Evolutionary conservation across 2,113 vertebrate species (phyloP).

Genomic region (Hippolais icterina): DNA sequence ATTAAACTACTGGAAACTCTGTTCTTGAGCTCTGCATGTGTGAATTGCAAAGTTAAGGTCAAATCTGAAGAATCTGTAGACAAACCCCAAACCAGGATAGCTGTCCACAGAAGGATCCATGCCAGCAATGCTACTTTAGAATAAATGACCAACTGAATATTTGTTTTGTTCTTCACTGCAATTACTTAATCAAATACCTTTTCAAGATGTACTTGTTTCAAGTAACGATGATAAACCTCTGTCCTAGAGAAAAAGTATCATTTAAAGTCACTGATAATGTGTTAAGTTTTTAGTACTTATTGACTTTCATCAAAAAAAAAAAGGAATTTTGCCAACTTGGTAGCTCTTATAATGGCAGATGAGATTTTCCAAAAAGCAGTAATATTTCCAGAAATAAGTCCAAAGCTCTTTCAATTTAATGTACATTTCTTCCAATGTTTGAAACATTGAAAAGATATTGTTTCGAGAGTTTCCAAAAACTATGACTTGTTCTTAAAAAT

Average conservation of each 20-base stretch:
- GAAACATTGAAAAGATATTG: not conserved
- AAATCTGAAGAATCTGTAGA: not conserved
- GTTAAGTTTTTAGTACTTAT: not conserved
- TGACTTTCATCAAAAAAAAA: not conserved
- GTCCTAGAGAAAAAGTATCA: not conserved
- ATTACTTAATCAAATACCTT: not conserved
- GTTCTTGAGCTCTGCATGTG: not conserved
- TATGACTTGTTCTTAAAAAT: not conserved
- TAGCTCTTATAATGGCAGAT: not conserved
- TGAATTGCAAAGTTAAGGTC: not conserved
- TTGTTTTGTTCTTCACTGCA: not conserved
- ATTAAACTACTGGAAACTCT: not conserved
- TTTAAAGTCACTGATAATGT: not conserved
- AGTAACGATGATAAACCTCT: not conserved
- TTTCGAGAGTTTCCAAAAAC: not conserved
- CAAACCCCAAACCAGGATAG: not conserved
- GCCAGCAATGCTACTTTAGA: not conserved
- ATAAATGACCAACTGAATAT: not conserved
- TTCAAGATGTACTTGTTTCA: not conserved
- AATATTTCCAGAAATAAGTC: not conserved
- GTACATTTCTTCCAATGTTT: not conserved
- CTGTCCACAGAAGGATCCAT: not conserved
- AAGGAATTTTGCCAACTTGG: not conserved
- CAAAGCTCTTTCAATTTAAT: not conserved
- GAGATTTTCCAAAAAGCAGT: accelerated